A percentile compares a stretch with the other conserved stretches of the same genome.
phyloP scores from a whole-genome alignment of 2,888 invertebrate species.

The Ceratothoa steindachneri region DNA sequence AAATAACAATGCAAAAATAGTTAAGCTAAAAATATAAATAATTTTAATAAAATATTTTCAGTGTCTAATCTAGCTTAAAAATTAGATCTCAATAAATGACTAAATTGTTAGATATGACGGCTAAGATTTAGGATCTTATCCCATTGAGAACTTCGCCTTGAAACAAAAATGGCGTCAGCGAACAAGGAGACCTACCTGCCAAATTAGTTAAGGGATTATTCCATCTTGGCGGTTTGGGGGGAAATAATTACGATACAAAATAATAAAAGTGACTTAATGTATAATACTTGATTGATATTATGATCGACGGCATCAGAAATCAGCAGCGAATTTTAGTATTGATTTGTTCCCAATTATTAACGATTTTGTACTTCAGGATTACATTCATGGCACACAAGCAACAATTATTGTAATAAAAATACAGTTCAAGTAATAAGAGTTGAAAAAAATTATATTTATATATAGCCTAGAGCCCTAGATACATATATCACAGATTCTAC shows the following conservation, averaged over 20 bases:
- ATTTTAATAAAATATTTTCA: too few relatives aligned
- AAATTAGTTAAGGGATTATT: neutral
- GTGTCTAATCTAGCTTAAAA: too few relatives aligned
- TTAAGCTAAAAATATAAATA: too few relatives aligned
- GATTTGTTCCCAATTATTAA: neutral
- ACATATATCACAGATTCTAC: neutral
- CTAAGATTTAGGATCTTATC: too few relatives aligned
- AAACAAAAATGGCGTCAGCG: too few relatives aligned
- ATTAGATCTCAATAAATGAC: too few relatives aligned
- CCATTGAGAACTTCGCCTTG: too few relatives aligned
- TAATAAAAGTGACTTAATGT: neutral
- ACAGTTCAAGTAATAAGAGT: neutral
- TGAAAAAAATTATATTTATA: too few relatives aligned
- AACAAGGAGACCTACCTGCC: neutral
- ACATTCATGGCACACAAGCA: neutral
- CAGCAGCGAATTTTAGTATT: neutral
- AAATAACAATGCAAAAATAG: too few relatives aligned
- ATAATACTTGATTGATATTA: neutral
- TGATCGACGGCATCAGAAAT: neutral
- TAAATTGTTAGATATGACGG: too few relatives aligned
- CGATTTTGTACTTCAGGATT: neutral
- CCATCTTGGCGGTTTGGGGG: neutral
- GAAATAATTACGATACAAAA: neutral
- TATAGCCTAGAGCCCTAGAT: too few relatives aligned
- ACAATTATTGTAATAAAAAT: neutral